Evolutionary conservation across 2,113 vertebrate species (phyloP).

Genomic region (Coregonus clupeaformis): DNA sequence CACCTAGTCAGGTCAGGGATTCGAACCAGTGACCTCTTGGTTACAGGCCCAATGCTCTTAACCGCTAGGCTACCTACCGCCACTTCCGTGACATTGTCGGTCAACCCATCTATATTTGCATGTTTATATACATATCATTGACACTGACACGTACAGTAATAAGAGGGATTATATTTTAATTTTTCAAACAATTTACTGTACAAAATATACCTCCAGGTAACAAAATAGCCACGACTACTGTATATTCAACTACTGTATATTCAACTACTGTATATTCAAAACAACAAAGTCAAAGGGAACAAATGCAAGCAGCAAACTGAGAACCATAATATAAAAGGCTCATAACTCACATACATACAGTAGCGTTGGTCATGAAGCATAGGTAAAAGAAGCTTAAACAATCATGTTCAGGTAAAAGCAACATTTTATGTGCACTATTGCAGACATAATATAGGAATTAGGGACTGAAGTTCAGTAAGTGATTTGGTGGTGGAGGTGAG

Average conservation of each 20-base stretch:
- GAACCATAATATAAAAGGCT: constrained; percentile 35
- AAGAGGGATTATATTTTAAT: constrained; percentile 55
- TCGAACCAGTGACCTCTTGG: no score
- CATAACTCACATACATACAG: not conserved
- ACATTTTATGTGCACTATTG: constrained; percentile 33
- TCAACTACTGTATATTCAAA: constrained; percentile 44
- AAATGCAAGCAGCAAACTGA: constrained; percentile 55
- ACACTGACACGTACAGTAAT: no score
- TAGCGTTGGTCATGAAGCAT: not conserved
- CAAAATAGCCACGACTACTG: constrained; percentile 68
- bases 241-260: no score
- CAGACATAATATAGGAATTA: constrained; percentile 17
- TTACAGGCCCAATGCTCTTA: no score
- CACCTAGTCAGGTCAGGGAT: no score
- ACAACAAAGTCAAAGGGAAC: constrained; percentile 44
- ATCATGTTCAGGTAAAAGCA: constrained; percentile 21
- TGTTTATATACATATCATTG: no score
- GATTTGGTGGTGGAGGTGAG: not conserved
- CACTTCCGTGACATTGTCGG: no score
- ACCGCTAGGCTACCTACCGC: no score
- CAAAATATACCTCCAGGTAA: constrained; percentile 72
- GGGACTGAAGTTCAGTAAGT: constrained; percentile 18
- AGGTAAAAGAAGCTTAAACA: constrained; percentile 32
- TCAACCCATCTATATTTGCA: no score
- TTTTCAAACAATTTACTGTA: constrained; percentile 66